These are phyloP conservation scores for Hippoglossus hippoglossus DNA, from an alignment of 2,797 vertebrate genomes.

Conservation along the genomic window DNA sequence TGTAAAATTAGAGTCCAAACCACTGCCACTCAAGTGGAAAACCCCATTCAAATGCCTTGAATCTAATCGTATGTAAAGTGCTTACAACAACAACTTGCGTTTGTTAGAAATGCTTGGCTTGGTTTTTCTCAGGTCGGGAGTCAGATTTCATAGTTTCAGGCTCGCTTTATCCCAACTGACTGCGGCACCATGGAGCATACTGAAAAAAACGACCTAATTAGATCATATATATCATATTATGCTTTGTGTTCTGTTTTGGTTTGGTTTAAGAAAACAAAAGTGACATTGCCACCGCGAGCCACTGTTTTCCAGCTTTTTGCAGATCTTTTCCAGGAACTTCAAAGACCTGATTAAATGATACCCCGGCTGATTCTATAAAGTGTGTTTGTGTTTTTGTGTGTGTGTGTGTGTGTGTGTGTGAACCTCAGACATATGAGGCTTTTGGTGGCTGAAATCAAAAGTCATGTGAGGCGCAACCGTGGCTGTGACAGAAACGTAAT, in stretches of 20 bases:
- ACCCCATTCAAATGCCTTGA: conserved; percentile 76
- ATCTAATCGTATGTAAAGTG: conserved; percentile 84
- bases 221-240: conserved; percentile 18
- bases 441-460: conserved; percentile 40
- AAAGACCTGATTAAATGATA: conserved; percentile 41
- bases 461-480: conserved; percentile 11
- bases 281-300: conserved; percentile 18
- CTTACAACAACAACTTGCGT: conserved; percentile 76
- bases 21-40: conserved; percentile 81
- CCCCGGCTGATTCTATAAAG: conserved; percentile 34
- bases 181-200: conserved; percentile 1
- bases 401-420: neutral
- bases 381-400: too few relatives aligned
- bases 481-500: conserved; percentile 16
- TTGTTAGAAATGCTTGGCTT: conserved; percentile 49
- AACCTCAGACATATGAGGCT: conserved; percentile 21
- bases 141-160: conserved; percentile 46
- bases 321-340: conserved; percentile 35
- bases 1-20: conserved; percentile 83
- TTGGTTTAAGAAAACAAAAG: conserved; percentile 43
- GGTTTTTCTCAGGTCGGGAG: conserved; percentile 34
- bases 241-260: conserved; percentile 19
- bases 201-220: conserved; percentile 20
- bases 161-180: conserved; percentile 28
- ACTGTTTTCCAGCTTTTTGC: conserved; percentile 20